A percentile compares a stretch with the other conserved stretches of the same genome.
These are phyloP conservation scores for Neoseiulus cucumeris DNA, from an alignment of 1,140 invertebrate genomes.

Conservation along the genomic window DNA sequence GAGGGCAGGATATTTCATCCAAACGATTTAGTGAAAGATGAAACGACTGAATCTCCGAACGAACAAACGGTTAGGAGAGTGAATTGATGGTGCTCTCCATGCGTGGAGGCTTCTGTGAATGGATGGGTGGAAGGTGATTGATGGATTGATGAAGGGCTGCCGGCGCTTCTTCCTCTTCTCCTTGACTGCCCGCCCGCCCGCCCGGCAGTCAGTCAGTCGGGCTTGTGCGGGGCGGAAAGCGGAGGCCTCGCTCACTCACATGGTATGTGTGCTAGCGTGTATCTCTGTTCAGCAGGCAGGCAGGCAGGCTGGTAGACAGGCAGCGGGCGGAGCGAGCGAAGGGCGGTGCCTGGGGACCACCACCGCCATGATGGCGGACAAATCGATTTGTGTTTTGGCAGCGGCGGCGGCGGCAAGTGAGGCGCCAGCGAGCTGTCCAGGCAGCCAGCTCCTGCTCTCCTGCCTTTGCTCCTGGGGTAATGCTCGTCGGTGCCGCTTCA, in stretches of 20 bases:
- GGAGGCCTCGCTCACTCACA: too few species aligned
- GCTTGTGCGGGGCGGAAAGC: neutral
- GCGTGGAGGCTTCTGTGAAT: too few species aligned
- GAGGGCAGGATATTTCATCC: too few species aligned
- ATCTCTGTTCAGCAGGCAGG: neutral
- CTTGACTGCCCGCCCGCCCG: neutral
- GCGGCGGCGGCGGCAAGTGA: neutral
- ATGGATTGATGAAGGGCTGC: neutral
- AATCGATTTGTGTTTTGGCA: constrained; percentile 7
- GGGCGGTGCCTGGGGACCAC: neutral
- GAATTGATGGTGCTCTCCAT: too few species aligned
- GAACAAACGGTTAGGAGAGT: too few species aligned
- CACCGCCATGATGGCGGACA: constrained; percentile 9
- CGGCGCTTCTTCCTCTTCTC: neutral
- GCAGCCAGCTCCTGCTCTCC: neutral
- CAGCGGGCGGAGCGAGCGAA: too few species aligned
- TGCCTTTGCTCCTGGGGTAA: neutral
- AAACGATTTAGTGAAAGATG: too few species aligned
- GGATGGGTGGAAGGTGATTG: too few species aligned
- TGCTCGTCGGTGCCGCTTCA: too few species aligned
- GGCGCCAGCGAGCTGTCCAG: neutral
- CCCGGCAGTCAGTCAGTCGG: neutral
- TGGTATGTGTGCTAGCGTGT: neutral
- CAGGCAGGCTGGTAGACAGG: neutral
- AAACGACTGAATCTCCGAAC: too few species aligned